Conservation (phyloP, 2,113 vertebrate species). For the Steatornis caripensis region DNA sequence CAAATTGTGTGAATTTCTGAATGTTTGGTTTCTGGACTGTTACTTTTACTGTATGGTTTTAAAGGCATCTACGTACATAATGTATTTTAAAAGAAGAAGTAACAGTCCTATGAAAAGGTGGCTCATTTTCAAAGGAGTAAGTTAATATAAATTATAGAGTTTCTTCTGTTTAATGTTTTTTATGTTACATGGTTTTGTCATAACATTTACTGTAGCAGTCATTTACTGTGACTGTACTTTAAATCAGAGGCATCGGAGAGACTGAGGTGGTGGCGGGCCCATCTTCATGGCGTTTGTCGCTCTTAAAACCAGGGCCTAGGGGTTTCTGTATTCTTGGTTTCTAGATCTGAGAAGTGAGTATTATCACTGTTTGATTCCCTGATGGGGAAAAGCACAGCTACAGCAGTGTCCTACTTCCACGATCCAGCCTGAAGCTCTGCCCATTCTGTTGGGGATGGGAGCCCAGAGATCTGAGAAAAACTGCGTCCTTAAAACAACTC, state of each 20-base stretch:
- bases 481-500: neutral
- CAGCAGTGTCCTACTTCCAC: neutral
- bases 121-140: neutral
- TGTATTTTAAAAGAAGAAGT: neutral
- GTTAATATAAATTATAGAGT: neutral
- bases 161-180: neutral
- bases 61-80: neutral
- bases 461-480: neutral
- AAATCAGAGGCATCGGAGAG: neutral
- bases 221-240: neutral
- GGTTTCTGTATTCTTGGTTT: neutral
- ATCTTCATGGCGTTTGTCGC: neutral
- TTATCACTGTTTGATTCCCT: neutral
- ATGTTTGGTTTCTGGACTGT: neutral
- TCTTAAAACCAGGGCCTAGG: neutral
- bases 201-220: slow-evolving; percentile 13
- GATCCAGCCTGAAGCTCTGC: neutral
- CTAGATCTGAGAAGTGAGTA: neutral
- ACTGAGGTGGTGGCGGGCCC: neutral
- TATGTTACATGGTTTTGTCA: neutral
- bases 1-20: neutral
- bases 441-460: neutral
- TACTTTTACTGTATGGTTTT: neutral
- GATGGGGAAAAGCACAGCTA: neutral
- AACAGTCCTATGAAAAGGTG: neutral